Evolutionary conservation across 2,113 vertebrate species (phyloP).

Genomic region (Jacana jacana): DNA sequence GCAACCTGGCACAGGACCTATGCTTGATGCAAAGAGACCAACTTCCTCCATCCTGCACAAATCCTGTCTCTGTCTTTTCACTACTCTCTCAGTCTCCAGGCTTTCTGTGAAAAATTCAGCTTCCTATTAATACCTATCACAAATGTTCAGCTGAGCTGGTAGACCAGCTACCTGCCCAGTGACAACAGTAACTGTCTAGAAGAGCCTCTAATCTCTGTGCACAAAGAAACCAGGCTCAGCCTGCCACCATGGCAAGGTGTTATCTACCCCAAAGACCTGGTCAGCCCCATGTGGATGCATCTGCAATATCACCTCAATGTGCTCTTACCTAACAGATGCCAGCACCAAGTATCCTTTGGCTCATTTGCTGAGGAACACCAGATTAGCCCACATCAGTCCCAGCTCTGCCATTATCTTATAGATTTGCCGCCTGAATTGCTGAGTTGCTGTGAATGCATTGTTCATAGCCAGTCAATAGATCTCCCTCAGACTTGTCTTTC

Average conservation of each 20-base stretch:
- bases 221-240: not conserved
- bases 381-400: not conserved
- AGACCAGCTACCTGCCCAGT: not conserved
- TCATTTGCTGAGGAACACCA: not conserved
- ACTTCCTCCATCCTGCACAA: not conserved
- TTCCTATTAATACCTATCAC: not conserved
- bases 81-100: not conserved
- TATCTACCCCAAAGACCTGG: not conserved
- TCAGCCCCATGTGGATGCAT: not conserved
- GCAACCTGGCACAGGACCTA: not conserved
- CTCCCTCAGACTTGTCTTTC: not conserved
- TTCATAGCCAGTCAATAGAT: not conserved
- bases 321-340: not conserved
- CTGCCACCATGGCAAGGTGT: not conserved
- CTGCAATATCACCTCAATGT: fast-evolving
- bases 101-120: not conserved
- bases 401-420: not conserved
- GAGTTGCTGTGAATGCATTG: not conserved
- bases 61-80: not conserved
- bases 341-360: not conserved
- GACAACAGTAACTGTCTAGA: not conserved
- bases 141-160: not conserved
- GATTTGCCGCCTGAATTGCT: not conserved
- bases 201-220: not conserved
- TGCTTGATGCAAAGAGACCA: not conserved